These are phyloP conservation scores for Hirtodrosophila duncani DNA, from an alignment of 2,888 invertebrate species.

Conservation along the genomic window DNA sequence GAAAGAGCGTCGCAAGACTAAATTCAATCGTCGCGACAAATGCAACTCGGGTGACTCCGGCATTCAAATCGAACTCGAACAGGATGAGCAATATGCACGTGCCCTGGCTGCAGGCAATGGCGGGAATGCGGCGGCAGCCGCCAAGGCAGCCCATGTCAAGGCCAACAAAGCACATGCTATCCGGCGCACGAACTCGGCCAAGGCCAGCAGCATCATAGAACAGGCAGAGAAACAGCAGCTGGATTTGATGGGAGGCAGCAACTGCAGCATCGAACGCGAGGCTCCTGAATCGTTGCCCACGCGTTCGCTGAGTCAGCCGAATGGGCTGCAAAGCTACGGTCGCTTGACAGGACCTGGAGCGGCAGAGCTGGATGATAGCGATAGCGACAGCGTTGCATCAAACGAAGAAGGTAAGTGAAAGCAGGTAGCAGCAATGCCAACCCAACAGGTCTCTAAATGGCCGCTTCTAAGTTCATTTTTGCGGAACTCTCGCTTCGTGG, in stretches of 20 bases:
- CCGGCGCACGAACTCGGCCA: slow-evolving; percentile 77
- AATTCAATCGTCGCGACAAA: slow-evolving; percentile 84
- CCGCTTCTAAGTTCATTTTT: too few relatives aligned
- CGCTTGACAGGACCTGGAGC: too few relatives aligned
- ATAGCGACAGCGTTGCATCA: slow-evolving; percentile 78
- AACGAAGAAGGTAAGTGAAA: slow-evolving; percentile 75
- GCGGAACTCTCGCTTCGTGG: too few relatives aligned
- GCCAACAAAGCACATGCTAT: slow-evolving; percentile 58
- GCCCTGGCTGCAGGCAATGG: slow-evolving; percentile 2
- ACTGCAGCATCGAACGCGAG: slow-evolving; percentile 47
- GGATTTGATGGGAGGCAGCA: slow-evolving; percentile 46
- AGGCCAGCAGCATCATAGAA: slow-evolving; percentile 63
- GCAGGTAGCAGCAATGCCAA: too few relatives aligned
- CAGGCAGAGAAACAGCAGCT: slow-evolving; percentile 59
- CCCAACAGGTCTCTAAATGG: too few relatives aligned
- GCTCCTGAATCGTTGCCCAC: slow-evolving; percentile 72
- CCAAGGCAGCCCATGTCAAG: slow-evolving; percentile 3
- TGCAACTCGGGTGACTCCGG: slow-evolving; percentile 87
- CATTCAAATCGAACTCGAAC: slow-evolving; percentile 83
- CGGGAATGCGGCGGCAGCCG: background rate
- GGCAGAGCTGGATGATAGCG: slow-evolving; percentile 76
- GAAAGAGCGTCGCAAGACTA: slow-evolving; percentile 85
- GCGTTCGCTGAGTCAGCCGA: slow-evolving; percentile 85
- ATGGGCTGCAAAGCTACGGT: slow-evolving; percentile 75
- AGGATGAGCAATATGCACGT: slow-evolving; percentile 74